Conservation (phyloP, 2,888 invertebrate species). For the Achlya flavicornis region DNA sequence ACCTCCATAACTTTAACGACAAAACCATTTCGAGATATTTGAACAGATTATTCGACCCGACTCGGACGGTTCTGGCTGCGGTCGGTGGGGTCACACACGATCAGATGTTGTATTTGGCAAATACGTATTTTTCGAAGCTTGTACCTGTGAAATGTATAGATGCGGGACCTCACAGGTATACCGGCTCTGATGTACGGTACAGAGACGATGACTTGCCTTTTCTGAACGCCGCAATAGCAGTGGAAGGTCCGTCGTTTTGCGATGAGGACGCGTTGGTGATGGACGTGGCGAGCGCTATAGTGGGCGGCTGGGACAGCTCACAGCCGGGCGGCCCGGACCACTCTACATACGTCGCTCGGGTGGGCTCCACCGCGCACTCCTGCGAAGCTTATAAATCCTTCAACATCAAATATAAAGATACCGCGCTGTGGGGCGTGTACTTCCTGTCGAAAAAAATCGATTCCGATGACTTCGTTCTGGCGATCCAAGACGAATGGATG, state of each 20-base stretch:
- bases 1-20: slow-evolving; percentile 84
- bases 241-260: slow-evolving; percentile 96
- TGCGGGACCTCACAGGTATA: slow-evolving; percentile 87
- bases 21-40: slow-evolving; percentile 91
- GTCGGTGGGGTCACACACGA: slow-evolving; percentile 96
- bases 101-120: slow-evolving; percentile 89
- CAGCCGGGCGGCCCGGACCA: slow-evolving; percentile 94
- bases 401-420: slow-evolving; percentile 98
- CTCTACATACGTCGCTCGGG: slow-evolving; percentile 90
- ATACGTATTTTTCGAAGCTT: slow-evolving; percentile 86
- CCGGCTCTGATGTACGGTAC: slow-evolving; percentile 93
- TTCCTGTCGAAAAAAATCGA: slow-evolving; percentile 89
- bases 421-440: slow-evolving; percentile 97
- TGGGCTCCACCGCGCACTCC: slow-evolving; percentile 85
- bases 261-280: slow-evolving; percentile 95
- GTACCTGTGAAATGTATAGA: slow-evolving; percentile 83
- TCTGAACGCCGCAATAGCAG: slow-evolving; percentile 94
- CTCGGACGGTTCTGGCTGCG: slow-evolving; percentile 95
- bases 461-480: slow-evolving; percentile 87
- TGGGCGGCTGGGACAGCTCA: slow-evolving; percentile 95
- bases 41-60: slow-evolving; percentile 92
- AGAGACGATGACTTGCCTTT: slow-evolving; percentile 95
- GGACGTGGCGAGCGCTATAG: slow-evolving; percentile 95
- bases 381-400: slow-evolving; percentile 97
- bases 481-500: slow-evolving; percentile 93